phyloP scores from a whole-genome alignment of 2,113 vertebrate species.

The Chascanopsetta lugubris region DNA sequence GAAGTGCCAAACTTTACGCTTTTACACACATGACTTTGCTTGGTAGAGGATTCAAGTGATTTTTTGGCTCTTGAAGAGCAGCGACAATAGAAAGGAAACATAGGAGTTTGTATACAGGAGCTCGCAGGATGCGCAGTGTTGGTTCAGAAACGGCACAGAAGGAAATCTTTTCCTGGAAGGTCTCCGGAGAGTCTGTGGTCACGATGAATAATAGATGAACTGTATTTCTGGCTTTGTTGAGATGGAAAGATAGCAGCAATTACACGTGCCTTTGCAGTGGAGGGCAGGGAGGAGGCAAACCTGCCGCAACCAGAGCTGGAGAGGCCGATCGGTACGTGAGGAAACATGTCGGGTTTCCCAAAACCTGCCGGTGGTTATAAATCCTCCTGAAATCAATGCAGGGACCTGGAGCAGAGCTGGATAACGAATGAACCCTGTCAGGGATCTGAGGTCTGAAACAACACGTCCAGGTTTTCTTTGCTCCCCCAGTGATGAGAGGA shows the following conservation, averaged over 20 bases:
- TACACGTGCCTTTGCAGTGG: constrained; percentile 18
- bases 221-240: constrained; percentile 40
- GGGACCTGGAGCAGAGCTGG: not conserved
- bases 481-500: no score
- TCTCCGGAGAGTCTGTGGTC: constrained; percentile 25
- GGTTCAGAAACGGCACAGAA: constrained; percentile 11
- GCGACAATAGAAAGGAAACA: constrained; percentile 9
- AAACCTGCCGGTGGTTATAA: not conserved
- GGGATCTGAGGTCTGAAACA: not conserved
- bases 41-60: not conserved
- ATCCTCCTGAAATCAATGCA: not conserved
- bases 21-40: not conserved
- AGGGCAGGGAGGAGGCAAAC: constrained; percentile 7
- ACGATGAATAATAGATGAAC: constrained; percentile 52
- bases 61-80: not conserved
- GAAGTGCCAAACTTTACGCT: not conserved
- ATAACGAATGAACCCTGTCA: not conserved
- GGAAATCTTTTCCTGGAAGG: constrained; percentile 11
- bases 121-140: constrained; percentile 8
- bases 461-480: not conserved
- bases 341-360: not conserved
- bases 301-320: constrained; percentile 21
- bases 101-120: not conserved
- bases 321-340: not conserved
- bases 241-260: constrained; percentile 27